Evolutionary conservation across 2,888 invertebrate species (phyloP), one percentile per base, ranked within the genome.

Genomic region (Drosophila lutescens): DNA sequence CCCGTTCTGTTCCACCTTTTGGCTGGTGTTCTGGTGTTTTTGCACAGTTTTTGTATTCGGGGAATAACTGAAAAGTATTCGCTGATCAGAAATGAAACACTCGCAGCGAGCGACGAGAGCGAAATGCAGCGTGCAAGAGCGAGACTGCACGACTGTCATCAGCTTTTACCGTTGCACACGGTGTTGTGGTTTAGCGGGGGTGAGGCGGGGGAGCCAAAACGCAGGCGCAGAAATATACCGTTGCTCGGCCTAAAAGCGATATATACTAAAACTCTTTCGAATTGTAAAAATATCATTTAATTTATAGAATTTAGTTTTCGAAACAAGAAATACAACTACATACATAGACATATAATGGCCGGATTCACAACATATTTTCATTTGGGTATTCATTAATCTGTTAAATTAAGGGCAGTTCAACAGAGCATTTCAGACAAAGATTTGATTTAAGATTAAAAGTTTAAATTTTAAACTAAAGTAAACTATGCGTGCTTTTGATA

Each of bases 81-180:
- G 9, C 46, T 46, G 30, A 58, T 43, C 49, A 26, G 36, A 46
- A 51, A 47, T 30, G 54, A 61, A 68, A 61, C 71, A 72, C 57
- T 59, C 66, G 66, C 57, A 71, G 68, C 63, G 59, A 63, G 59
- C 57, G 72, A 69, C 57, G 59, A 72, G 58, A 46, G 58, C 34
- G 54, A 70, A 72, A 54, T 72, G 69, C 71, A 69, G 41, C 46
- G 41, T 38, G 53, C 40, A 7, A 32, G 61, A 57, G 61, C 34
- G 51, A 67, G 54, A 62, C 30, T 51, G 53, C 44, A 46, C 46
- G 38, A 63, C n/a, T 15, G 26, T 38, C 38, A 30, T 38, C 38
- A 30, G 41, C n/a, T 44, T 54, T 53, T 54, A 57, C 40, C 53
- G 53, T 53, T 68, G 68, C 65, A 46, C 34, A 38, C 30, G 43